These are phyloP conservation scores for Ptycholaimellus sp. DNA, from an alignment of 2,888 invertebrate genomes.

Conservation along the genomic window DNA sequence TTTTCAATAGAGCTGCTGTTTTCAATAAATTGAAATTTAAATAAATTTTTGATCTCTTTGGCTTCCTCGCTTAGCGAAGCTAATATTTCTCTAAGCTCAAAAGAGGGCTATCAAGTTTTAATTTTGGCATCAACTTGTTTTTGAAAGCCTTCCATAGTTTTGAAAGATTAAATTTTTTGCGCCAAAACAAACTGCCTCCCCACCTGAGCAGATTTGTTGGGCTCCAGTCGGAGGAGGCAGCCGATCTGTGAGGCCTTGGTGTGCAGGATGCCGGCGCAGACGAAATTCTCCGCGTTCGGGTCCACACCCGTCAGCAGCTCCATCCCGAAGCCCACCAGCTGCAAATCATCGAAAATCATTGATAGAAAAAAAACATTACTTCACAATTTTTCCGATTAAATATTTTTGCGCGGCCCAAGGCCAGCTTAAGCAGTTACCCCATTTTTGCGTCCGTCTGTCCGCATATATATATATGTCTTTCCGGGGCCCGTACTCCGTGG, in stretches of 20 bases:
- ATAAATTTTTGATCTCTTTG: not conserved
- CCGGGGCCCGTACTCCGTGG: too few species aligned
- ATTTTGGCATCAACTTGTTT: too few species aligned
- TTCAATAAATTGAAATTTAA: constrained; percentile 1
- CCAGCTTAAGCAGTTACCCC: too few species aligned
- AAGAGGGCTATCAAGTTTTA: not conserved
- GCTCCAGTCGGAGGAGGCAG: constrained; percentile 80
- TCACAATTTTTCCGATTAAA: too few species aligned
- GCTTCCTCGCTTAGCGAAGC: too few species aligned
- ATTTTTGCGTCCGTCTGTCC: too few species aligned
- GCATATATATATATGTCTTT: too few species aligned
- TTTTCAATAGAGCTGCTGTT: not conserved
- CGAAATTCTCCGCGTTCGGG: constrained; percentile 96
- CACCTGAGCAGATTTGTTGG: constrained; percentile 92
- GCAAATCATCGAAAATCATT: too few species aligned
- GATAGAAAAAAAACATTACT: too few species aligned
- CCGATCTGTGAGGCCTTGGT: constrained; percentile 84
- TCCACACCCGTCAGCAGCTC: constrained; percentile 71
- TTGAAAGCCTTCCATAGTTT: too few species aligned
- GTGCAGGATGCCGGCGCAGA: constrained; percentile 90
- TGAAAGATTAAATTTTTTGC: not conserved
- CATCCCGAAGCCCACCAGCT: constrained; percentile 63
- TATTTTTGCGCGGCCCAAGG: too few species aligned
- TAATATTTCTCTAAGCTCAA: not conserved
- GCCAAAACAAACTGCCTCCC: constrained; percentile 5